Evolutionary conservation across 2,888 invertebrate genomes (phyloP).

Genomic region (Idaea aversata): DNA sequence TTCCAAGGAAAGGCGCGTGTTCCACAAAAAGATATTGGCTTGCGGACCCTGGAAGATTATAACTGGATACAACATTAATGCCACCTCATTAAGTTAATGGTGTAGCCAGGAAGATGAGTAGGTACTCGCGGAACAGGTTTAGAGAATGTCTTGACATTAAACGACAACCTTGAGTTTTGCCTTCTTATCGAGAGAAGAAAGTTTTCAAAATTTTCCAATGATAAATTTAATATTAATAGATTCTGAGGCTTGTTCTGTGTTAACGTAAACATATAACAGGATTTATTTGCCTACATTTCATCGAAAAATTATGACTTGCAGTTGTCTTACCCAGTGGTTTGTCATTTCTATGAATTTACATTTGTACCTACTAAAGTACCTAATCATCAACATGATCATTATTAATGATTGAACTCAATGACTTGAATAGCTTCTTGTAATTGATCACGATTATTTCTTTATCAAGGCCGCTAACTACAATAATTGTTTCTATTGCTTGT

Average conservation of each 20-base stretch:
- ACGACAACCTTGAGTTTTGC: constrained; percentile 29
- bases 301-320: neutral
- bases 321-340: neutral
- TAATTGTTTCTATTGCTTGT: constrained; percentile 11
- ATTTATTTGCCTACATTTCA: neutral
- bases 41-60: constrained; percentile 37
- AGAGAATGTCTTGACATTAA: constrained; percentile 36
- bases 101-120: constrained; percentile 28
- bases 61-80: constrained; percentile 39
- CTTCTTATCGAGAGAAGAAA: constrained; percentile 24
- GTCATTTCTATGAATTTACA: constrained; percentile 1
- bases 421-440: constrained; percentile 42
- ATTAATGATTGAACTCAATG: constrained; percentile 30
- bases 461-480: constrained; percentile 33
- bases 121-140: constrained; percentile 31
- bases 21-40: constrained; percentile 46
- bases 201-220: constrained; percentile 20
- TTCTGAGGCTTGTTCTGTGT: constrained; percentile 5
- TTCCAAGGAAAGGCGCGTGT: constrained; percentile 33
- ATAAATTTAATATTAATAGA: constrained; percentile 18
- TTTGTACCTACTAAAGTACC: neutral
- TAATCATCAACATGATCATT: constrained; percentile 26
- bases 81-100: constrained; percentile 36
- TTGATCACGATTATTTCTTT: constrained; percentile 31
- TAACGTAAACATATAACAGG: too few species aligned